Evolutionary conservation across 2,113 vertebrate genomes (phyloP).

Genomic region (Centropus bengalensis): DNA sequence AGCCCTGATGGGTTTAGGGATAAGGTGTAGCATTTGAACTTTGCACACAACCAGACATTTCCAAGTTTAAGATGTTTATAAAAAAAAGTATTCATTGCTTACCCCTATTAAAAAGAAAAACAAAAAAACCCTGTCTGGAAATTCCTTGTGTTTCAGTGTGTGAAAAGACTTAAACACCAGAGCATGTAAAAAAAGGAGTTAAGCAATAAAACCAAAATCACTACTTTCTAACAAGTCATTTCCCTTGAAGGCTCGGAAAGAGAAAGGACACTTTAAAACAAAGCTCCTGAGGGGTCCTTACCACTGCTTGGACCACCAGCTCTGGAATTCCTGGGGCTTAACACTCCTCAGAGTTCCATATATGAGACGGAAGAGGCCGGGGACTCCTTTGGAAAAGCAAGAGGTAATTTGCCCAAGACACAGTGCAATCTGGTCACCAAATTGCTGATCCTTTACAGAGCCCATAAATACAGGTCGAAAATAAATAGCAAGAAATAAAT

Average conservation of each 20-base stretch:
- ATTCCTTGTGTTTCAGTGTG: neutral
- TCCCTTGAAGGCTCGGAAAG: neutral
- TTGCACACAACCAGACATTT: neutral
- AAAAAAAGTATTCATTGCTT: neutral
- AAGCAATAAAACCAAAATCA: neutral
- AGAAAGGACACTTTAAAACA: neutral
- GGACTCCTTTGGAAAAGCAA: neutral
- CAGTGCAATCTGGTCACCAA: neutral
- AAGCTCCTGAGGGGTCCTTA: neutral
- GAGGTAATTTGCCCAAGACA: neutral
- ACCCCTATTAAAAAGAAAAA: neutral
- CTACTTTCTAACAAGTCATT: neutral
- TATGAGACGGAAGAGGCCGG: neutral
- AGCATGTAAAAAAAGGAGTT: neutral
- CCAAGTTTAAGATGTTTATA: neutral
- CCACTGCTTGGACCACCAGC: neutral
- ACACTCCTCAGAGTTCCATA: neutral
- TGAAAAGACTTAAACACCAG: neutral
- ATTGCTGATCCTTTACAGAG: neutral
- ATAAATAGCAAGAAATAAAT: neutral
- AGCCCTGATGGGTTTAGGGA: neutral
- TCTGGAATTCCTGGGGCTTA: neutral
- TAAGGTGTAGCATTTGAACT: neutral
- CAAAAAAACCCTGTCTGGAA: neutral
- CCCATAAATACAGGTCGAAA: neutral